Evolutionary conservation across 2,888 invertebrate species (phyloP).

Genomic region (Philopedon plagiatum): DNA sequence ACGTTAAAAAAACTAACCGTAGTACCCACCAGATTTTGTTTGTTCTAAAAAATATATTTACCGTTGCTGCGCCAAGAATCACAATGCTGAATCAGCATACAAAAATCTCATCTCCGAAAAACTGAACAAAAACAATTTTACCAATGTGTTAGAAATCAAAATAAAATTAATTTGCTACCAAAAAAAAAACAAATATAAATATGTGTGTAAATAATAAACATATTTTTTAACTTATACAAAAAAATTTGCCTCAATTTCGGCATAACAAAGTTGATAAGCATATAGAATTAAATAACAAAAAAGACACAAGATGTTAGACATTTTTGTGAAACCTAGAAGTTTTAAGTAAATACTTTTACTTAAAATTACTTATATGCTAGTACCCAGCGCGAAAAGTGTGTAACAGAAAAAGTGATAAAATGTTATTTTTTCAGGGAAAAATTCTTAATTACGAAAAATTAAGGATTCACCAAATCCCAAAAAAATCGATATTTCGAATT

Average conservation of each 20-base stretch:
- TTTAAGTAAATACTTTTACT: slow-evolving; percentile 33
- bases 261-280: slow-evolving; percentile 22
- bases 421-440: not conserved
- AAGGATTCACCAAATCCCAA: no score
- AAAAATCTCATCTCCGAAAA: no score
- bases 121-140: not conserved
- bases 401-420: not conserved
- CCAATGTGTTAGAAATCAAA: not conserved
- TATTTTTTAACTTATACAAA: not conserved
- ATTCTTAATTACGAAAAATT: not conserved
- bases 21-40: no score
- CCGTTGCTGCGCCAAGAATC: no score
- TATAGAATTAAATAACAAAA: slow-evolving; percentile 11
- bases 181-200: not conserved
- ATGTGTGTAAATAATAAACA: not conserved
- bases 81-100: no score
- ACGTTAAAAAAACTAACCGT: no score
- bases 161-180: not conserved
- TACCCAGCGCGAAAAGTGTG: not conserved
- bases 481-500: no score
- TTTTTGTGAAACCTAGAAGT: slow-evolving; percentile 14
- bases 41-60: no score
- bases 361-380: slow-evolving; percentile 2
- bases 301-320: slow-evolving; percentile 35
- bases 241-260: slow-evolving; percentile 15